Evolutionary conservation across 2,888 invertebrate species (phyloP), one percentile per base, ranked within the genome.

Genomic region (Cetonia aurata): DNA sequence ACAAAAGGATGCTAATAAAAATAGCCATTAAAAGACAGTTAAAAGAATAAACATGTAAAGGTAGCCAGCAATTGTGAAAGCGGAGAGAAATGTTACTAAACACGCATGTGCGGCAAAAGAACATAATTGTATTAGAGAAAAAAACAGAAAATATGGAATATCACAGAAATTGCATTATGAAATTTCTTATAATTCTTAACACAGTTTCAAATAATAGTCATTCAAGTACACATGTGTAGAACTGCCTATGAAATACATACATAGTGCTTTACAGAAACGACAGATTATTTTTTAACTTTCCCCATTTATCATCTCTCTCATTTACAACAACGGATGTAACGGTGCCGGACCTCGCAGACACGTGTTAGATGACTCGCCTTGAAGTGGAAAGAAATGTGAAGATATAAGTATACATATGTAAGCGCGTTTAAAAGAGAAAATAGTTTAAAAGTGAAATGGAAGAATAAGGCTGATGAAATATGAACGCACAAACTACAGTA

Each of bases 241-340:
- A 37, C 2, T 37, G 8, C 6, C 1, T 10, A 37, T 8, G 8
- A 37, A 37, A 37, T 37, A 37, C 9, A 6, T 33, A 33, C 48
- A n/a, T 48, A 1, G 13, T 15, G 4, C 13, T 48, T 13, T 48
- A 48, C 13, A 48, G 3, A n/a, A 48, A n/a, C 3, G 13, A n/a
- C 15, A 15, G 3, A 13, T 56, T 56, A 56, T 12, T 56, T 56
- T 53, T 56, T 56, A 56, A 56, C 55, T 56, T 56, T 56, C 55
- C 55, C 55, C 33, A 33, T 56, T 56, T 56, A 56, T 37, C 37
- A 56, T 56, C 33, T 56, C 33, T 37, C 33, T 56, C 33, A 56
- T 56, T 56, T 56, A 37, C n/a, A 13, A 56, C 33, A 31, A 19
- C 52, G 19, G 25, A 52, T 25, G 19, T 52, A 25, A 12, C n/a